These are phyloP conservation scores for Probaryconus sp. DNA, from an alignment of 1,140 invertebrate genomes.

Conservation along the genomic window DNA sequence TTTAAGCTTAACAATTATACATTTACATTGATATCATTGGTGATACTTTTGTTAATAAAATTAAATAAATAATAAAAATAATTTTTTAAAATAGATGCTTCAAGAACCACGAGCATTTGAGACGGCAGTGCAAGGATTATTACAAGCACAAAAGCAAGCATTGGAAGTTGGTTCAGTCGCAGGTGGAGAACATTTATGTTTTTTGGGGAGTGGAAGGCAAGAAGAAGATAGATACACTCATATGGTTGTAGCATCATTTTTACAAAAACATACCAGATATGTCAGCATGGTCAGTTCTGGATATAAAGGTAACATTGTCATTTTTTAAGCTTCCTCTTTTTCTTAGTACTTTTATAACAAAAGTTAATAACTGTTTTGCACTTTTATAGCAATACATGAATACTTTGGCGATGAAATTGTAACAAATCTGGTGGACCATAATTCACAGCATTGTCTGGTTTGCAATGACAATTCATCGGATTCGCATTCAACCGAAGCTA, in stretches of 20 bases:
- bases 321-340: too few species aligned
- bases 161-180: constrained; percentile 92
- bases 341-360: too few species aligned
- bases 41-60: constrained; percentile 1
- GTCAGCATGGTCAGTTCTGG: constrained; percentile 95
- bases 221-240: constrained; percentile 98
- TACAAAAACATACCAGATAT: constrained; percentile 95
- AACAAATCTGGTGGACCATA: constrained; percentile 90
- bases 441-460: constrained; percentile 86
- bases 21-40: constrained; percentile 8
- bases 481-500: constrained; percentile 73
- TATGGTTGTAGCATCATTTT: constrained; percentile 98
- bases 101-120: constrained; percentile 96
- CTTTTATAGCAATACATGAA: constrained; percentile 85
- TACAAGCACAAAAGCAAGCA: constrained; percentile 93
- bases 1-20: constrained; percentile 28
- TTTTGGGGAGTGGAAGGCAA: constrained; percentile 95
- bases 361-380: constrained; percentile 23
- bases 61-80: constrained; percentile 1
- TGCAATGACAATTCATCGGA: constrained; percentile 82
- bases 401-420: constrained; percentile 89
- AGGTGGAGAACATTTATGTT: constrained; percentile 97
- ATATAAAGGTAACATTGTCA: constrained; percentile 89
- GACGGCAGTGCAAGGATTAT: constrained; percentile 95
- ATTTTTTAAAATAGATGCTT: constrained; percentile 84